Evolutionary conservation across 2,797 vertebrate species (phyloP), one percentile per base, ranked within the genome.

Genomic region (Huso huso): DNA sequence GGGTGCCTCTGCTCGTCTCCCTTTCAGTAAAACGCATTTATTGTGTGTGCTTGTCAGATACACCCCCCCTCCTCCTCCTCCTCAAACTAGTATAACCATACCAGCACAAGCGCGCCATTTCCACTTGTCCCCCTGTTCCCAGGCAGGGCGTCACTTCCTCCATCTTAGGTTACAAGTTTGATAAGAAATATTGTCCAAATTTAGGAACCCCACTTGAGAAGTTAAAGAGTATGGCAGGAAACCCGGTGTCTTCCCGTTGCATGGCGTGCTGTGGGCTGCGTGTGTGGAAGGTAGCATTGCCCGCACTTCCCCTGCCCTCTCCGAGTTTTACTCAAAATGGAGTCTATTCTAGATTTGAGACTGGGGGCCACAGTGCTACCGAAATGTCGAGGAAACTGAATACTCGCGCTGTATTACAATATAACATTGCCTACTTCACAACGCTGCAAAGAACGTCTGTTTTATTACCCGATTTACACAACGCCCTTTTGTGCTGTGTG

Each of bases 241-340:
- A 72, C 71, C 74, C 65, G 70, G 61, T 7, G 77, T 66, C 66
- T 77, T 74, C 65, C 71, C 72, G 76, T 61, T 71, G 74, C 70
- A 60, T 62, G 62, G 60, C 67, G 76, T 78, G 63, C 49, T 65
- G 62, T 58, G 15, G 51, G 74, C 65, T 75, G 79, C 75, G 23
- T 37, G 68, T 73, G 76, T 79, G 71, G 73, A 62, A 11, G 55
- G 55, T 0, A 55, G 8, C 52, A 55, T 9, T 55, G 52, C 5
- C 12, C 52, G 9, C 9, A 55, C 15, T 62, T 23, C 12, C n/a
- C 15, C 68, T 37, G 4, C 23, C 23, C 68, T 76, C 73, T 74
- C 74, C 70, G 72, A 73, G 76, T 76, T 82, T 79, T 76, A 82
- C 83, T 85, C 87, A 90, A 90, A 88, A 90, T 90, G 89, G 89